Conservation (phyloP, 1,140 invertebrate genomes). For the Drosophila ohnishii region DNA sequence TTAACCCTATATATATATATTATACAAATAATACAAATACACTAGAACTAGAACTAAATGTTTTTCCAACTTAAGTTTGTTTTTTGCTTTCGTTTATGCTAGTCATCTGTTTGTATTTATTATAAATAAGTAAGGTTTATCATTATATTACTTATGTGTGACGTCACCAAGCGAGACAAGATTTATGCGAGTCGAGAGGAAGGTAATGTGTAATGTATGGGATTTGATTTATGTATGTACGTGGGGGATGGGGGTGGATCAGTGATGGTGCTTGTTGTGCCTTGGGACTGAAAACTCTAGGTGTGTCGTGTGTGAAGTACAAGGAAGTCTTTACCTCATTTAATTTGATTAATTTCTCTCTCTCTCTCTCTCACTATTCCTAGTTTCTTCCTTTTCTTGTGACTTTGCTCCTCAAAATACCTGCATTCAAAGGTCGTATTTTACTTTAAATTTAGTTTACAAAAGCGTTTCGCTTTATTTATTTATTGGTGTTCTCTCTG, state of each 20-base stretch:
- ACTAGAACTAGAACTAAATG: slow-evolving; percentile 46
- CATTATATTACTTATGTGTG: slow-evolving; percentile 52
- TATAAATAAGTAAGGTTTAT: slow-evolving; percentile 54
- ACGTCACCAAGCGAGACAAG: slow-evolving; percentile 37
- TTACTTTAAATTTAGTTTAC: slow-evolving; percentile 51
- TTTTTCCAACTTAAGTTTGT: slow-evolving; percentile 58
- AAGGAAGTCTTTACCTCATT: slow-evolving; percentile 43
- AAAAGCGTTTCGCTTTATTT: slow-evolving; percentile 66
- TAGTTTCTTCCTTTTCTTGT: slow-evolving; percentile 21
- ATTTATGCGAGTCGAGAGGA: slow-evolving; percentile 10
- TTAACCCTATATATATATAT: slow-evolving; percentile 39
- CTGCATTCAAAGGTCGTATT: slow-evolving; percentile 25
- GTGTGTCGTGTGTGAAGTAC: slow-evolving; percentile 24
- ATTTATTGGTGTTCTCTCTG: slow-evolving; percentile 55
- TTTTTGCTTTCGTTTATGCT: slow-evolving; percentile 40
- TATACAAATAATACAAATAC: slow-evolving; percentile 81
- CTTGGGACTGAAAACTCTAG: slow-evolving; percentile 20
- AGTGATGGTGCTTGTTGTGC: slow-evolving; percentile 32
- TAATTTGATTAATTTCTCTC: slow-evolving; percentile 39
- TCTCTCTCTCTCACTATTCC: not conserved
- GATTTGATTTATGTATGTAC: not conserved
- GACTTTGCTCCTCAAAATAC: slow-evolving; percentile 34
- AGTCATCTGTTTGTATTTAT: slow-evolving; percentile 51
- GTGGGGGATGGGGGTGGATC: slow-evolving; percentile 16
- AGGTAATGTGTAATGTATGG: not conserved